phyloP scores from a whole-genome alignment of 2,888 invertebrate species.

The Volucella inanis region DNA sequence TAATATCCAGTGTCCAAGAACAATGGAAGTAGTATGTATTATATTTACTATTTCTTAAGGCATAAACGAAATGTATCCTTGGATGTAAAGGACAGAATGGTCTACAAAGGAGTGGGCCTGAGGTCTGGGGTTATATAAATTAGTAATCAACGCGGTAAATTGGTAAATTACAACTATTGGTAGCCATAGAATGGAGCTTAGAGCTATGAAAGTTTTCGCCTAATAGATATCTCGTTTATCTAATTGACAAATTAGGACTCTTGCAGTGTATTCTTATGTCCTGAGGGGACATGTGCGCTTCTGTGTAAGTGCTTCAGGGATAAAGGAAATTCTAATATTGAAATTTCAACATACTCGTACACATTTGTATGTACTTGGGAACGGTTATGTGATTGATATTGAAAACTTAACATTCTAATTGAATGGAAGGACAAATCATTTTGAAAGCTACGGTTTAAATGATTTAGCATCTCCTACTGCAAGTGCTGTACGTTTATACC shows the following conservation, averaged over 20 bases:
- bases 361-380: too few species aligned
- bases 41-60: constrained; percentile 57
- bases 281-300: too few species aligned
- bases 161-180: constrained; percentile 67
- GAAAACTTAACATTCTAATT: too few species aligned
- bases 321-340: too few species aligned
- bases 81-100: background rate
- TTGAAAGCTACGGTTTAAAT: too few species aligned
- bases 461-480: too few species aligned
- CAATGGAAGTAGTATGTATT: constrained; percentile 50
- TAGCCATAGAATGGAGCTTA: constrained; percentile 5
- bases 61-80: constrained; percentile 29
- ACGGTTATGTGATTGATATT: too few species aligned
- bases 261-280: too few species aligned
- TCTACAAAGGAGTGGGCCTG: background rate
- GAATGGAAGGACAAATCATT: too few species aligned
- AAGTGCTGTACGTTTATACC: too few species aligned
- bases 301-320: too few species aligned
- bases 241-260: constrained; percentile 66
- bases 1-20: constrained; percentile 71
- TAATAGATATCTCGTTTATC: constrained; percentile 60
- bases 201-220: constrained; percentile 34
- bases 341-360: too few species aligned
- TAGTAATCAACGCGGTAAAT: constrained; percentile 73
- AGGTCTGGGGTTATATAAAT: constrained; percentile 50